Evolutionary conservation across 2,888 invertebrate species (phyloP).

Genomic region (Gibbula magus): DNA sequence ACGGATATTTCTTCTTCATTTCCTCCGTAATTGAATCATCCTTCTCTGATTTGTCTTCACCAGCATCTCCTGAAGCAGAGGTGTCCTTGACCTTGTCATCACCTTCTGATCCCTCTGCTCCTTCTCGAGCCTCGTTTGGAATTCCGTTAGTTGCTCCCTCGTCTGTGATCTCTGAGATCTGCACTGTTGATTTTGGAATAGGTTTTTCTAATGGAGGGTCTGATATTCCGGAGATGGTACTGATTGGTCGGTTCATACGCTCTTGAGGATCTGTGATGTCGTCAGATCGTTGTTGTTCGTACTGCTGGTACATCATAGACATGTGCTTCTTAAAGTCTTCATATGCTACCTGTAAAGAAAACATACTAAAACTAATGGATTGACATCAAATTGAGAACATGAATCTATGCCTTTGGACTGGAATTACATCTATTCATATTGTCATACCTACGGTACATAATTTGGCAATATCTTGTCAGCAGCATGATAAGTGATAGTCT

Average conservation of each 20-base stretch:
- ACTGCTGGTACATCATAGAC: constrained; percentile 88
- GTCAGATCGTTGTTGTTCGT: constrained; percentile 93
- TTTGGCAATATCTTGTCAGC: too few relatives aligned
- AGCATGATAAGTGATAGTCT: too few relatives aligned
- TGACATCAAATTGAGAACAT: too few relatives aligned
- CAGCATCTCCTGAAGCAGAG: constrained; percentile 34
- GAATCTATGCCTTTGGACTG: too few relatives aligned
- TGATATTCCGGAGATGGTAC: constrained; percentile 89
- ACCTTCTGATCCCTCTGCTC: constrained; percentile 15
- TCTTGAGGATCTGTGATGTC: constrained; percentile 96
- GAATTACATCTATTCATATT: constrained; percentile 22
- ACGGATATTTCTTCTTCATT: constrained; percentile 30
- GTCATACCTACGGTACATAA: too few relatives aligned
- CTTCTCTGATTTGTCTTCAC: constrained; percentile 36
- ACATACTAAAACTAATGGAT: too few relatives aligned
- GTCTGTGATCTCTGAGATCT: constrained; percentile 63
- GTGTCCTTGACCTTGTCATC: constrained; percentile 17
- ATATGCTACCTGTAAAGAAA: constrained; percentile 86
- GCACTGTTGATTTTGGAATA: constrained; percentile 63
- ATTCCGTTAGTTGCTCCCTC: background rate
- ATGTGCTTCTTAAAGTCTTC: constrained; percentile 98
- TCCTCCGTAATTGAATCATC: constrained; percentile 43
- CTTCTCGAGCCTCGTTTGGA: background rate
- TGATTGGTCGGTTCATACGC: constrained; percentile 92
- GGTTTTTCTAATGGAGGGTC: constrained; percentile 49